These are phyloP conservation scores for Puntigrus tetrazona DNA, from an alignment of 2,113 vertebrate genomes.

Conservation along the genomic window DNA sequence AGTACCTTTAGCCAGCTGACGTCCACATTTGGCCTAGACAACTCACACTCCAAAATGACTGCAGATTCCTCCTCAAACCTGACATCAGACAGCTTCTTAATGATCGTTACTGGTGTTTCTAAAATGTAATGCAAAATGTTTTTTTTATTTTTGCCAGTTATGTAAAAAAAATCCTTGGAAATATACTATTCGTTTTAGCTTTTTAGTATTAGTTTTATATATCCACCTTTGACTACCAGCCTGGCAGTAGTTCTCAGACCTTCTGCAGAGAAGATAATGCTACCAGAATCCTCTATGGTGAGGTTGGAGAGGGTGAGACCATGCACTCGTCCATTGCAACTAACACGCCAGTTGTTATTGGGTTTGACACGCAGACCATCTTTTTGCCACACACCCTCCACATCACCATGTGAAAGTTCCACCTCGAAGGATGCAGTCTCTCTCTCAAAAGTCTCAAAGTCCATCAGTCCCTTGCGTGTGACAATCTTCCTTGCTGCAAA, in stretches of 20 bases:
- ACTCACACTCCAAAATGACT: slow-evolving; percentile 85
- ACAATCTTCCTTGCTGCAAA: slow-evolving; percentile 83
- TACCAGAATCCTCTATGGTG: slow-evolving; percentile 83
- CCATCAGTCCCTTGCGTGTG: slow-evolving; percentile 74
- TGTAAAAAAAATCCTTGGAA: neutral
- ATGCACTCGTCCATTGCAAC: slow-evolving; percentile 75
- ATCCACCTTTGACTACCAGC: slow-evolving; percentile 82
- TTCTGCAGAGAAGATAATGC: slow-evolving; percentile 84
- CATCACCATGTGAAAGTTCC: slow-evolving; percentile 84
- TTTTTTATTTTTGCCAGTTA: neutral
- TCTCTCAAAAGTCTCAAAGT: slow-evolving; percentile 82
- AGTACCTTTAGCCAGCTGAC: slow-evolving; percentile 91
- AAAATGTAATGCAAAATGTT: neutral
- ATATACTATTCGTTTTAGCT: neutral
- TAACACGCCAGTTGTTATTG: slow-evolving; percentile 77
- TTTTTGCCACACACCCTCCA: slow-evolving; percentile 86
- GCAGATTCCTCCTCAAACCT: slow-evolving; percentile 80
- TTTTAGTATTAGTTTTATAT: neutral
- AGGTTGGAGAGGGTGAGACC: slow-evolving; percentile 83
- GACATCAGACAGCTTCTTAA: slow-evolving; percentile 77
- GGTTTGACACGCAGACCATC: slow-evolving; percentile 87
- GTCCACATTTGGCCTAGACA: slow-evolving; percentile 83
- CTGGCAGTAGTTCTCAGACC: slow-evolving; percentile 79
- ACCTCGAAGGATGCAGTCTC: slow-evolving; percentile 87
- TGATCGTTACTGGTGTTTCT: slow-evolving; percentile 87